phyloP scores from a whole-genome alignment of 2,113 vertebrate genomes.

The Sus scrofa region DNA sequence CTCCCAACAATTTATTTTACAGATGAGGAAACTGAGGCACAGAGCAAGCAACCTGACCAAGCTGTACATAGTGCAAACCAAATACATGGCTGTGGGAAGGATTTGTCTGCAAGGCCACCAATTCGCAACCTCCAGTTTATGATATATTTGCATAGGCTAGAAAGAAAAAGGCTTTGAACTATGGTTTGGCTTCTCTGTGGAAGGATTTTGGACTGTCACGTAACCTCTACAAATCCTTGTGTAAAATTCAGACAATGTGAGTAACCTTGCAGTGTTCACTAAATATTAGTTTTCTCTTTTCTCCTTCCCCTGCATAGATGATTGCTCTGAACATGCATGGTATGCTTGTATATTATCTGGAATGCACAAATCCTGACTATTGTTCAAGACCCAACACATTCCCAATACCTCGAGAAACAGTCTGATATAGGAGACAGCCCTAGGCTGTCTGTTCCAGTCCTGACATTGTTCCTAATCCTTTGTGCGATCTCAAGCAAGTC shows the following conservation, averaged over 20 bases:
- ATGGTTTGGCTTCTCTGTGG: slow-evolving; percentile 7
- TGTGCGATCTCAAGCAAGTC: slow-evolving; percentile 23
- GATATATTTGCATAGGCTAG: slow-evolving; percentile 16
- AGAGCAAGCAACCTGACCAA: slow-evolving; percentile 42
- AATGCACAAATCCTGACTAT: background rate
- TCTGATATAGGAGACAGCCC: background rate
- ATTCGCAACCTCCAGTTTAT: background rate
- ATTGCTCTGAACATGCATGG: background rate
- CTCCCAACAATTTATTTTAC: background rate
- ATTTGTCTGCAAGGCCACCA: background rate
- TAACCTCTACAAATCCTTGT: background rate
- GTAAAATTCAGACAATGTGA: background rate
- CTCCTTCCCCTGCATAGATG: background rate
- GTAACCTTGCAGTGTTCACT: background rate
- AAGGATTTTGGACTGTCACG: background rate
- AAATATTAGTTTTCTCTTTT: slow-evolving; percentile 46
- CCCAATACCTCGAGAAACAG: background rate
- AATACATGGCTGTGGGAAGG: background rate
- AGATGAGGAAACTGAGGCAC: slow-evolving; percentile 34
- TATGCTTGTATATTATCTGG: background rate
- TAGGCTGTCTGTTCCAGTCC: background rate
- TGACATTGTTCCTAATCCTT: background rate
- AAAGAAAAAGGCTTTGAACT: slow-evolving; percentile 44
- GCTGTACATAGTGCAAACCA: background rate
- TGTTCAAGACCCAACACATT: slow-evolving; percentile 46